Evolutionary conservation across 2,113 vertebrate species (phyloP), one percentile per base, ranked within the genome.

Genomic region (Platysternon megacephalum): DNA sequence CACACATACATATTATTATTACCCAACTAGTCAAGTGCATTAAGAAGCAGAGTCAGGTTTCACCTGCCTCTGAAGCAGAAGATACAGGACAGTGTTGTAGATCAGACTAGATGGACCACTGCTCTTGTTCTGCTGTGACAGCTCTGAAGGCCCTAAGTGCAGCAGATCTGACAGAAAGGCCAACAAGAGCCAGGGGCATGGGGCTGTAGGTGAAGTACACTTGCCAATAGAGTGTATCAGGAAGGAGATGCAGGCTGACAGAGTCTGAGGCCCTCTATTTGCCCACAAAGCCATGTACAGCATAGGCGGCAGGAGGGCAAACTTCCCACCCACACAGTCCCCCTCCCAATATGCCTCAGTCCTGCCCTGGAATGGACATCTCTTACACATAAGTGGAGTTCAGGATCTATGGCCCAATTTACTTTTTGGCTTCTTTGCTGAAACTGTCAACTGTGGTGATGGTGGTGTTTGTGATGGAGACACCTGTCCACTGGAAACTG

Each of bases 1-100:
- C 11, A 13, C 32, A 29, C 29, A 19, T 32, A 3, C 0, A 49
- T 16, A 44, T 4, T 0, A 5, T 17, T n/a, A 0, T 0, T 8
- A 39, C 56, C 11, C 0, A 0, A 3, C n/a, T 48, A 4, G 82
- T 32, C 46, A 91, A 76, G 2, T 5, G 22, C 28, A 46, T 56
- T 35, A 88, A 5, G 55, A 84, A 4, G 28, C 0, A 52, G 87
- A 48, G 82, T 44, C 29, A n/a, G 12, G 13, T 0, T 22, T 39
- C 79, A 81, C 72, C 72, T 48, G 42, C 82, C 17, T 12, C 26
- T 52, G 74, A 48, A 22, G 39, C 29, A 74, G 35, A 49, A 39
- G 65, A 55, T 44, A 32, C 35, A 21, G 26, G 44, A 51, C 42
- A 14, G 22, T 61, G 32, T 48, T n/a, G 53, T 52, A 74, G 72